A percentile compares a stretch with the other conserved stretches of the same genome.
Conservation (phyloP, 2,888 invertebrate species). For the Chorisops tibialis region DNA sequence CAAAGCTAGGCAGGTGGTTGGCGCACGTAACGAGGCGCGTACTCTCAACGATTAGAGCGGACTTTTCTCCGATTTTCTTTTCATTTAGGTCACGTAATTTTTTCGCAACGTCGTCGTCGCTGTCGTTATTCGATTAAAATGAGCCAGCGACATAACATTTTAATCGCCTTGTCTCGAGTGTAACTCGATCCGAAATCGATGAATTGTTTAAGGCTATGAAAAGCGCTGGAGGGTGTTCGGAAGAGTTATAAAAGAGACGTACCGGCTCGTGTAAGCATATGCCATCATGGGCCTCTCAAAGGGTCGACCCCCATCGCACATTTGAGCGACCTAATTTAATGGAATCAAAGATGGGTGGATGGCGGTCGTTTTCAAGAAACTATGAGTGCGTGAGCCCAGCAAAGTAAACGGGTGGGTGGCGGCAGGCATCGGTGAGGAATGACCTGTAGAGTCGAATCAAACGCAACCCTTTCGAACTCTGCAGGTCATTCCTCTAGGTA, state of each 20-base stretch:
- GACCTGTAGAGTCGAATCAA: neutral
- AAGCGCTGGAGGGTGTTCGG: neutral
- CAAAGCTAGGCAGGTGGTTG: too few species aligned
- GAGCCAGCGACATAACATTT: conserved; percentile 5
- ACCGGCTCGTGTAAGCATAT: too few species aligned
- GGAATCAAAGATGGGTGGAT: neutral
- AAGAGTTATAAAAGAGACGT: too few species aligned
- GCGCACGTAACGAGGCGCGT: too few species aligned
- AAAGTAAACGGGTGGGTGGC: neutral
- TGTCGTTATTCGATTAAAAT: neutral
- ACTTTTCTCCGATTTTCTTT: too few species aligned
- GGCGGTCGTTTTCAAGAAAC: neutral
- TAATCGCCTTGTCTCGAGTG: conserved; percentile 22
- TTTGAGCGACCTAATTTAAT: too few species aligned
- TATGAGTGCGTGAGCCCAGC: neutral
- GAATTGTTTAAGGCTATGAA: neutral
- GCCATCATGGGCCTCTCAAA: too few species aligned
- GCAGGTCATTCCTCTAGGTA: too few species aligned
- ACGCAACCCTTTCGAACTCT: neutral
- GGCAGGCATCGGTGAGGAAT: neutral
- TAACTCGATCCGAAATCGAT: conserved; percentile 18
- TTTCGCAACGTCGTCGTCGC: conserved; percentile 4
- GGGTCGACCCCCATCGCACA: too few species aligned
- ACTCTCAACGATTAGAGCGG: too few species aligned
- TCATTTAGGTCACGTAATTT: conserved; percentile 21